Evolutionary conservation across 2,797 vertebrate genomes (phyloP).

Genomic region (Falco rusticolus): DNA sequence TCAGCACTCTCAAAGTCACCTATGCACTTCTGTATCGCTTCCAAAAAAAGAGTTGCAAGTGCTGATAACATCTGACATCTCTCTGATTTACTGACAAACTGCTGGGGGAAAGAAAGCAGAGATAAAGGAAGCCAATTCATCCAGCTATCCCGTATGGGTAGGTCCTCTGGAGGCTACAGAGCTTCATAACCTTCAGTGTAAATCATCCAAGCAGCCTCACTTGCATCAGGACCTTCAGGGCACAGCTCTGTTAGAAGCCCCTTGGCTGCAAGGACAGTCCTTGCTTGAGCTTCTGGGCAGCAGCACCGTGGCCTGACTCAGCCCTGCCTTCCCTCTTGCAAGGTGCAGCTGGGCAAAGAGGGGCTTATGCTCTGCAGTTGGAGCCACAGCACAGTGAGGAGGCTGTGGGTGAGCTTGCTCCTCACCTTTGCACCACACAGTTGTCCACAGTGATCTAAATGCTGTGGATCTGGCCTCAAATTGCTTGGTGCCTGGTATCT

Average conservation of each 20-base stretch:
- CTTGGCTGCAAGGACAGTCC: not conserved
- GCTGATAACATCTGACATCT: conserved; percentile 24
- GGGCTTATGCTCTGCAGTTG: not conserved
- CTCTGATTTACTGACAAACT: not conserved
- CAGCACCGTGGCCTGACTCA: not conserved
- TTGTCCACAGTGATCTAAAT: not conserved
- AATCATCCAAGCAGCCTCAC: not conserved
- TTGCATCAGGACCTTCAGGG: not conserved
- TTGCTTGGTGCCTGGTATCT: not conserved
- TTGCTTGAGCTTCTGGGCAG: not conserved
- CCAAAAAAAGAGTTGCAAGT: not conserved
- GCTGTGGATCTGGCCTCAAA: not conserved
- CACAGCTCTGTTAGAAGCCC: not conserved
- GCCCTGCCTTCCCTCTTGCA: not conserved
- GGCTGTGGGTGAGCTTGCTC: not conserved
- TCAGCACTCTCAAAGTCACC: conserved; percentile 20
- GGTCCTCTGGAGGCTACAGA: not conserved
- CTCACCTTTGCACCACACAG: accelerated
- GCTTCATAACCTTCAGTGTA: accelerated
- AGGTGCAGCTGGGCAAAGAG: not conserved
- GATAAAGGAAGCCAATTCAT: not conserved
- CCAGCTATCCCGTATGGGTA: accelerated
- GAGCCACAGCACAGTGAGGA: not conserved
- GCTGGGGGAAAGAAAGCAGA: not conserved
- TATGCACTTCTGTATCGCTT: not conserved